phyloP scores from a whole-genome alignment of 2,888 invertebrate genomes.

The Alviniconcha strummeri region DNA sequence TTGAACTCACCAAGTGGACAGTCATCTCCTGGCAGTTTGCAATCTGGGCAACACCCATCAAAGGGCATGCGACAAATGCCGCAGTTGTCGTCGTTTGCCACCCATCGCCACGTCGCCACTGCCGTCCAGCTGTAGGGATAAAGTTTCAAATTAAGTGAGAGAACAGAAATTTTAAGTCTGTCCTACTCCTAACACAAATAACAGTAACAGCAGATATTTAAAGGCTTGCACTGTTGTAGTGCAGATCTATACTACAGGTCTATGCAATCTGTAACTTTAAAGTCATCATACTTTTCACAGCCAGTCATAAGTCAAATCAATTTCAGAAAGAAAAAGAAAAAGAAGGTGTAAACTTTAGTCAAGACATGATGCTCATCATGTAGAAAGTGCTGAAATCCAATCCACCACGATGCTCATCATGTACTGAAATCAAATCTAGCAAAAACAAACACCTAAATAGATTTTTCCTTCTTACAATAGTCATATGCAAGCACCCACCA shows the following conservation, averaged over 20 bases:
- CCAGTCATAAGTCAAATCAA: not conserved
- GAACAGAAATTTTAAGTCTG: too few relatives aligned
- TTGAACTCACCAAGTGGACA: constrained; percentile 85
- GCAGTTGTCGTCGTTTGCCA: constrained; percentile 96
- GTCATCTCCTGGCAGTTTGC: constrained; percentile 97
- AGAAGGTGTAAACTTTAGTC: not conserved
- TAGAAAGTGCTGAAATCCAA: too few relatives aligned
- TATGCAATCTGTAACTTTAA: not conserved
- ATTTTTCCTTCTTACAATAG: too few relatives aligned
- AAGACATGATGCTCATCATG: not conserved
- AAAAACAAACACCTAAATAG: too few relatives aligned
- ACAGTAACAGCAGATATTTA: too few relatives aligned
- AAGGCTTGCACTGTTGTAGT: too few relatives aligned
- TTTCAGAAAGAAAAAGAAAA: not conserved
- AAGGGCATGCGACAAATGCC: constrained; percentile 99
- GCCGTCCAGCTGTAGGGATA: constrained; percentile 83
- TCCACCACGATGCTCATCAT: too few relatives aligned
- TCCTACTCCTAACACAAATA: too few relatives aligned
- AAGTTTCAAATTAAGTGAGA: not conserved
- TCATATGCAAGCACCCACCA: too few relatives aligned
- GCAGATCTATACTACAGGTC: too few relatives aligned
- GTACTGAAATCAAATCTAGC: too few relatives aligned
- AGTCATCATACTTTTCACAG: not conserved
- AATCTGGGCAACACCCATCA: constrained; percentile 98
- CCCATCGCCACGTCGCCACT: constrained; percentile 99